Conservation (phyloP, 1,140 invertebrate genomes). For the Cotesia vestalis region DNA sequence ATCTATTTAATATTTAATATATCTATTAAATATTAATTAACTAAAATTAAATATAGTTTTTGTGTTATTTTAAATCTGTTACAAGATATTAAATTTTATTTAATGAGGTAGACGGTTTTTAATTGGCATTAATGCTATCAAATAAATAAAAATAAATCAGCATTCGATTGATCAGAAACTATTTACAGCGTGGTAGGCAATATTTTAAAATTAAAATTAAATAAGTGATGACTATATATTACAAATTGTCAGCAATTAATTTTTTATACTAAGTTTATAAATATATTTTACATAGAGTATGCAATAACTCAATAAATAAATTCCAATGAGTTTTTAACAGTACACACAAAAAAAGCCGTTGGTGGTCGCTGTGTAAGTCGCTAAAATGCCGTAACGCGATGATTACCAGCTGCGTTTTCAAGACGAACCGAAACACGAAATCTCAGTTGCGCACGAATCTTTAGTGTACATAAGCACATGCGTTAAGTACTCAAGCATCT, state of each 20-base stretch:
- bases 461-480: conserved; percentile 21
- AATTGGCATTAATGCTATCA: no score
- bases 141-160: no score
- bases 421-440: conserved; percentile 23
- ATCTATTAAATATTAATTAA: neutral
- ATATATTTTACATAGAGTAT: neutral
- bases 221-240: no score
- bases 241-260: neutral
- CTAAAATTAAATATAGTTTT: neutral
- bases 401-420: conserved; percentile 22
- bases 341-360: conserved; percentile 12
- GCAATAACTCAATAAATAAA: conserved; percentile 26
- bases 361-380: conserved; percentile 25
- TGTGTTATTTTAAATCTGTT: neutral
- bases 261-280: neutral
- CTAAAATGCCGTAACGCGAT: conserved; percentile 11
- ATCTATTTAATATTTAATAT: neutral
- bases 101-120: no score
- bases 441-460: conserved; percentile 16
- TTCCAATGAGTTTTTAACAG: conserved; percentile 16
- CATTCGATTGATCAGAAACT: no score
- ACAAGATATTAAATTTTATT: no score
- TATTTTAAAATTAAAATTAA: no score
- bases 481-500: conserved; percentile 29
- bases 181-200: no score